phyloP scores from a whole-genome alignment of 1,140 invertebrate species.

The Tetramorium alpestre region DNA sequence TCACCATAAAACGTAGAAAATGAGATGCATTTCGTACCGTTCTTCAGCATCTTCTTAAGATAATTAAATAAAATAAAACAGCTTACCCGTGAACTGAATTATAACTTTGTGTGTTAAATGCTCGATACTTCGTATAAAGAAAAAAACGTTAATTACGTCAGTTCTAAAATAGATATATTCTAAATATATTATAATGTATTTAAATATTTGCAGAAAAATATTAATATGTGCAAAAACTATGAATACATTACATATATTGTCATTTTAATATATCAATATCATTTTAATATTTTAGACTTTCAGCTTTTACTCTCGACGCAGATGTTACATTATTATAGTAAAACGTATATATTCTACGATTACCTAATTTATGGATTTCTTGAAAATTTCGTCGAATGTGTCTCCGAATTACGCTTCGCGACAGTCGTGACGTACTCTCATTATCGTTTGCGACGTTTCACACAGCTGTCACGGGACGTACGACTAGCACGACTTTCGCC shows the following conservation, averaged over 20 bases:
- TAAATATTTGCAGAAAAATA: background rate
- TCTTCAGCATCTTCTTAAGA: background rate
- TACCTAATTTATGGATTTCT: slow-evolving; percentile 13
- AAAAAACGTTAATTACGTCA: background rate
- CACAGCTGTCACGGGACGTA: slow-evolving; percentile 43
- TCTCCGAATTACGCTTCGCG: background rate
- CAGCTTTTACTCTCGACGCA: background rate
- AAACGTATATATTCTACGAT: background rate
- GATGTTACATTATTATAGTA: background rate
- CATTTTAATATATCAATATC: background rate
- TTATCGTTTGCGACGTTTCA: slow-evolving; percentile 47
- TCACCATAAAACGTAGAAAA: slow-evolving; percentile 14
- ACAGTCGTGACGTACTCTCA: slow-evolving; percentile 25
- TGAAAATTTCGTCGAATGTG: background rate
- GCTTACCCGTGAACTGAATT: slow-evolving; percentile 10
- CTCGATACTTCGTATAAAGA: background rate
- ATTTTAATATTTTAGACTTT: background rate
- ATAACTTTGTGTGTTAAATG: background rate
- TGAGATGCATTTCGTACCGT: background rate
- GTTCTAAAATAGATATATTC: background rate
- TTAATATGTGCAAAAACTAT: background rate
- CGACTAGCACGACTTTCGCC: slow-evolving; percentile 20
- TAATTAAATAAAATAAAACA: slow-evolving; percentile 34
- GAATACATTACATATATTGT: background rate
- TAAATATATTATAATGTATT: background rate